phyloP scores from a whole-genome alignment of 2,888 invertebrate species.

The Hyppa rectilinea region DNA sequence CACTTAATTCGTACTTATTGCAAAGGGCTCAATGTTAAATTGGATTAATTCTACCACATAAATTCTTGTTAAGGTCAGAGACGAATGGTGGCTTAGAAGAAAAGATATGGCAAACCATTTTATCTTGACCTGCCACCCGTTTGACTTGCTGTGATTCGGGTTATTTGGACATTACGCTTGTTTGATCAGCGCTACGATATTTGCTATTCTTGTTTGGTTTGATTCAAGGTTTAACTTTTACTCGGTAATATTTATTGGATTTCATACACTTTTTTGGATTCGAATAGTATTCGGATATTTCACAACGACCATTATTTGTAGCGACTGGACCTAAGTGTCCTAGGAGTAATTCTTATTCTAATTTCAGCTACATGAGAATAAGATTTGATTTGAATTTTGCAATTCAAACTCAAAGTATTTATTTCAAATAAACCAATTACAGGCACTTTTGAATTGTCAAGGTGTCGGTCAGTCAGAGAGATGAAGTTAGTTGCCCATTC shows the following conservation, averaged over 20 bases:
- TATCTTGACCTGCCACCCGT: conserved; percentile 46
- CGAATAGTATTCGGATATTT: too few species aligned
- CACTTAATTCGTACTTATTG: conserved; percentile 72
- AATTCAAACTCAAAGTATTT: too few species aligned
- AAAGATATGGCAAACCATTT: conserved; percentile 34
- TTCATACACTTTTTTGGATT: too few species aligned
- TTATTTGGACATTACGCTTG: conserved; percentile 44
- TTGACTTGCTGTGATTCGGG: conserved; percentile 29
- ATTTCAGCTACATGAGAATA: not conserved
- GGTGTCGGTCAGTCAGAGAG: too few species aligned
- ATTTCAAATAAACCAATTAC: too few species aligned
- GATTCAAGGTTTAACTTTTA: not conserved
- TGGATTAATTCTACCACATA: conserved; percentile 81
- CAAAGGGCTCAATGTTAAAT: conserved; percentile 78
- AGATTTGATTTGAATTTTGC: too few species aligned
- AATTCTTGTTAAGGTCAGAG: conserved; percentile 75
- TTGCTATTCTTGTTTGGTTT: not conserved
- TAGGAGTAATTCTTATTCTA: too few species aligned
- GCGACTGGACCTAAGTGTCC: not conserved
- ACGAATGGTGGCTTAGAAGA: conserved; percentile 49
- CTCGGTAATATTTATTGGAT: not conserved
- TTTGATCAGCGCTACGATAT: conserved; percentile 30
- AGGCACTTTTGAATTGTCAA: too few species aligned
- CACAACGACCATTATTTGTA: not conserved
- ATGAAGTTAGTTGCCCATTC: too few species aligned